Base-by-base conservation (phyloP, 2,797 vertebrate species). In the Cynopterus sphinx region DNA sequence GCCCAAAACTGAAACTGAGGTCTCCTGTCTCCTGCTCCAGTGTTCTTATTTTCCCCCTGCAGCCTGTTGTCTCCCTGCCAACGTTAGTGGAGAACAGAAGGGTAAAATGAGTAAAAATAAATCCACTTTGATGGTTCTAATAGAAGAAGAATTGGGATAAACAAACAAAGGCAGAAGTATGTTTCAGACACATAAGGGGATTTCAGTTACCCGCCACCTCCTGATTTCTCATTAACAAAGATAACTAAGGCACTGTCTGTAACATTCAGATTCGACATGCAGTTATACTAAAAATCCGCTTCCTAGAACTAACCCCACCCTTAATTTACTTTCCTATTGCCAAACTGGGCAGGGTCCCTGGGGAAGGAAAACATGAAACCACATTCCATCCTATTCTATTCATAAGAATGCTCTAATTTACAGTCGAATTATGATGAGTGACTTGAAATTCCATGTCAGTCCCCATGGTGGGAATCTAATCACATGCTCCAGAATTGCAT, bases 401-500 rank as follows among this genome's bases (percentile, higher is more conserved):
- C 89, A 85, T 77, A 95, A 94, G 79, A 95, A 94, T 94, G 91
- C 91, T 96, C 93, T 90, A 57, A 88, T 87, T 96, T 59, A 91
- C 61, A 74, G 49, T 39, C 75, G 77, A 95, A 91, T 91, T 93
- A 85, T 77, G 92, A 68, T 53, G 65, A 96, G 65, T 63, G 83
- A 93, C 55, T 94, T 93, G 93, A 97, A 96, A 97, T 96, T 96
- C 87, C 95, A 93, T 84, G 70, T 61, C 15, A 21, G 75, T 86
- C 81, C 79, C 96, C 81, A 81, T 70, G 36, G 67, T 96, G 36
- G 68, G 57, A 93, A 71, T 61, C 83, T 28, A 85, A 84, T n/a
- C 75, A 57, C 79, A 74, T 24, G 70, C 55, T 85, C 43, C 75
- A 78, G 73, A 61, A 79, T 24, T 71, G 84, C 63, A n/a, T 81